A percentile compares a stretch with the other conserved stretches of the same genome.
Conservation (phyloP, 2,888 invertebrate genomes). For the Clostera curtula region DNA sequence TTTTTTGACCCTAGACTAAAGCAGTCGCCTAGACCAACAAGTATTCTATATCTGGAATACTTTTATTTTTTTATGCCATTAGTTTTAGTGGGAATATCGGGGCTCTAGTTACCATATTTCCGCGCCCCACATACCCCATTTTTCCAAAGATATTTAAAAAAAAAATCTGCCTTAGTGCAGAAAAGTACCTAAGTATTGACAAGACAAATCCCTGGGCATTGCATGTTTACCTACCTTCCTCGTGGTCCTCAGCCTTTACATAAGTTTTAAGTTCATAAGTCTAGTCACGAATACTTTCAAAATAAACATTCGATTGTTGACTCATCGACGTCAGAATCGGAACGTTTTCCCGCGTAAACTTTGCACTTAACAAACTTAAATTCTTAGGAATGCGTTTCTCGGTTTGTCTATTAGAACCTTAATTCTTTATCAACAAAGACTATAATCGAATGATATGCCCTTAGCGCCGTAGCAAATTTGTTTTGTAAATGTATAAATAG, state of each 20-base stretch:
- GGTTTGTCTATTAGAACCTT: constrained; percentile 13
- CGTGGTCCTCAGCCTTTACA: constrained; percentile 2
- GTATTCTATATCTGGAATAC: no score
- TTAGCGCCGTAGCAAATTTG: constrained; percentile 14
- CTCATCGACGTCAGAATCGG: constrained; percentile 42
- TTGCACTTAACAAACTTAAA: constrained; percentile 19
- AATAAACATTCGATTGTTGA: constrained; percentile 47
- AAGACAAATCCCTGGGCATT: no score
- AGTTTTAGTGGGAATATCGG: no score
- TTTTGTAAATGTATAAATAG: constrained; percentile 54
- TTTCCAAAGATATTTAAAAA: no score
- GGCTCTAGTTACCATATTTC: no score
- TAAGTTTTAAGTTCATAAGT: constrained; percentile 14
- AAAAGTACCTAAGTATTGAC: no score
- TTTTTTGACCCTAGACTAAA: no score
- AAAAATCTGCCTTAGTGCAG: no score
- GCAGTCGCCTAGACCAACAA: no score
- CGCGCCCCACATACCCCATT: no score
- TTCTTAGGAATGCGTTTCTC: constrained; percentile 5
- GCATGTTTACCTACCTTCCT: no score
- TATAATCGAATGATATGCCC: constrained; percentile 11
- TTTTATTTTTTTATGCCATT: no score
- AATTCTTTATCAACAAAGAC: constrained; percentile 14
- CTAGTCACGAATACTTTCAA: constrained; percentile 46
- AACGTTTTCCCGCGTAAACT: constrained; percentile 57